Evolutionary conservation across 1,140 invertebrate genomes (phyloP).

Genomic region (Calephelis nemesis): DNA sequence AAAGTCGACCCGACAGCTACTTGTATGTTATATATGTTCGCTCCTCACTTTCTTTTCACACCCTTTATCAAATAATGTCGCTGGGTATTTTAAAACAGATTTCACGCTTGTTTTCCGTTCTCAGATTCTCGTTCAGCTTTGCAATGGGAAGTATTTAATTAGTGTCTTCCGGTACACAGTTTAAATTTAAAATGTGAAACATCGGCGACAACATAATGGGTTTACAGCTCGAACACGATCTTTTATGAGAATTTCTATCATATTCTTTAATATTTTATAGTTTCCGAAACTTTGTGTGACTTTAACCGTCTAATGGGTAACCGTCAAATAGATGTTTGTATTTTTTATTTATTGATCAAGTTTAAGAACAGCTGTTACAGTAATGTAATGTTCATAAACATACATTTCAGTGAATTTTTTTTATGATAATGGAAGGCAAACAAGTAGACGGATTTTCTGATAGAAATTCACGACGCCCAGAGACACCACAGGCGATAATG

Average conservation of each 20-base stretch:
- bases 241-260: slow-evolving; percentile 2
- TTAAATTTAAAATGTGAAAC: slow-evolving; percentile 12
- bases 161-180: slow-evolving; percentile 14
- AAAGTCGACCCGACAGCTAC: too few species aligned
- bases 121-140: slow-evolving; percentile 19
- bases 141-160: slow-evolving; percentile 26
- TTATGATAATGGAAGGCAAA: too few species aligned
- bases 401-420: too few species aligned
- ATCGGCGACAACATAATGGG: slow-evolving; percentile 22
- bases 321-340: too few species aligned
- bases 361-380: too few species aligned
- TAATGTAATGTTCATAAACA: too few species aligned
- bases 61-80: not conserved
- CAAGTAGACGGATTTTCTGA: too few species aligned
- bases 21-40: too few species aligned
- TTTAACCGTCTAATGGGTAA: too few species aligned
- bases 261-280: not conserved
- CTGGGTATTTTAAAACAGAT: slow-evolving; percentile 22
- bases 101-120: slow-evolving; percentile 25
- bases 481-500: too few species aligned
- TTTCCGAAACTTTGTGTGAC: not conserved
- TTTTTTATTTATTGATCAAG: too few species aligned
- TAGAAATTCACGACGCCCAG: too few species aligned
- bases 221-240: slow-evolving; percentile 8
- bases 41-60: not conserved